phyloP scores from a whole-genome alignment of 1,140 invertebrate genomes.

The Frieseomelitta varia region DNA sequence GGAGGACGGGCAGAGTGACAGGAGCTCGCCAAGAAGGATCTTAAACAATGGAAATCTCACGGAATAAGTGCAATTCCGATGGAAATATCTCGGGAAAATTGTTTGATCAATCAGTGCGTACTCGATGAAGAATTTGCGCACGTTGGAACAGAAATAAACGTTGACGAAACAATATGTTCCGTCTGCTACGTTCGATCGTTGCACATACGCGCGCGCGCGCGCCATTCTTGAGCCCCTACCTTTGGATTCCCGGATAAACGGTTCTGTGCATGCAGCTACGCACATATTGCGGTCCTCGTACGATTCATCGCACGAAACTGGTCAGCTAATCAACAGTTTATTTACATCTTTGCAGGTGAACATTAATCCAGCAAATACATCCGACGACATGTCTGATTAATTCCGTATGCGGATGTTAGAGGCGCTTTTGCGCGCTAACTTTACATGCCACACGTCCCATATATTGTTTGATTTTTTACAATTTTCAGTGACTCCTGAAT shows the following conservation, averaged over 20 bases:
- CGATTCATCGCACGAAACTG: constrained; percentile 58
- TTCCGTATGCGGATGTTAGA: constrained; percentile 38
- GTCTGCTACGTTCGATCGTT: constrained; percentile 1
- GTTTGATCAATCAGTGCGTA: neutral
- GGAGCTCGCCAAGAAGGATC: too few species aligned
- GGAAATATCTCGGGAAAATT: neutral
- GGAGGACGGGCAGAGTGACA: too few species aligned
- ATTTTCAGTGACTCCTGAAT: neutral
- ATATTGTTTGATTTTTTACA: neutral
- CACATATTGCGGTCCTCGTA: constrained; percentile 70
- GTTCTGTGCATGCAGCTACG: constrained; percentile 62
- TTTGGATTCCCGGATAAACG: constrained; percentile 67
- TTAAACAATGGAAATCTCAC: neutral
- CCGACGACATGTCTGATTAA: constrained; percentile 71
- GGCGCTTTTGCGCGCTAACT: constrained; percentile 28
- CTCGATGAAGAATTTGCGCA: constrained; percentile 29
- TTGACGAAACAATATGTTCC: neutral
- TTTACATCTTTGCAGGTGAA: constrained; percentile 73
- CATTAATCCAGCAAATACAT: constrained; percentile 63
- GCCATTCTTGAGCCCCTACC: constrained; percentile 59
- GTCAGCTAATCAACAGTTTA: constrained; percentile 75
- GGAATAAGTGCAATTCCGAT: neutral
- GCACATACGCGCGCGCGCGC: neutral
- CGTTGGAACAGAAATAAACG: constrained; percentile 11
- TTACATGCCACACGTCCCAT: neutral